Evolutionary conservation across 2,888 invertebrate genomes (phyloP).

Genomic region (Agrotis segetum): DNA sequence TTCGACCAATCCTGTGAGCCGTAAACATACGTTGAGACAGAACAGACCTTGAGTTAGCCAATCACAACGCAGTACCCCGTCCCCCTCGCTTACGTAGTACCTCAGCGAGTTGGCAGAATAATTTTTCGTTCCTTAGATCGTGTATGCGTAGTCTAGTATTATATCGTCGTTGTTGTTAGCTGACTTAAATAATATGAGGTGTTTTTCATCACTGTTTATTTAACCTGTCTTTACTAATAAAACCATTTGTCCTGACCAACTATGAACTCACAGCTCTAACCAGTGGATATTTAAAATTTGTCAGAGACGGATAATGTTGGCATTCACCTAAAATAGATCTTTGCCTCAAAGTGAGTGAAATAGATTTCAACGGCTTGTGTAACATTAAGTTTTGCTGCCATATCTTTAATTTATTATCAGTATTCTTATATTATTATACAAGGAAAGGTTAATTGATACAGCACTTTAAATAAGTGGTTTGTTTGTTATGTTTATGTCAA

Average conservation of each 20-base stretch:
- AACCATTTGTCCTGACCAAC: neutral
- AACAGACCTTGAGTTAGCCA: no score
- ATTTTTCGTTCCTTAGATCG: no score
- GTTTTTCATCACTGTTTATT: no score
- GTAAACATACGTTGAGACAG: no score
- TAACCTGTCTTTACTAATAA: no score
- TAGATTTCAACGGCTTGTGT: neutral
- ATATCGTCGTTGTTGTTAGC: no score
- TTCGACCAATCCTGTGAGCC: no score
- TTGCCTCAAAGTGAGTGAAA: neutral
- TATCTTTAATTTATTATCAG: slow-evolving; percentile 24
- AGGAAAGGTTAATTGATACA: slow-evolving; percentile 31
- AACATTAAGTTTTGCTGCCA: neutral
- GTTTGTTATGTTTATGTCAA: slow-evolving; percentile 3
- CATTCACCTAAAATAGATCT: neutral
- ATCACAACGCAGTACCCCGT: no score
- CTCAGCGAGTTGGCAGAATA: no score
- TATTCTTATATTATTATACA: neutral
- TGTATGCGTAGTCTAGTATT: no score
- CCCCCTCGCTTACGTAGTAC: no score
- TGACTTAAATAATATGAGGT: no score
- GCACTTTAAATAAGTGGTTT: slow-evolving; percentile 25
- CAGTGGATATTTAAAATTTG: neutral
- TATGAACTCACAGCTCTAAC: neutral
- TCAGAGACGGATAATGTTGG: neutral